Evolutionary conservation across 2,797 vertebrate genomes (phyloP).

Genomic region (Argyrosomus regius): DNA sequence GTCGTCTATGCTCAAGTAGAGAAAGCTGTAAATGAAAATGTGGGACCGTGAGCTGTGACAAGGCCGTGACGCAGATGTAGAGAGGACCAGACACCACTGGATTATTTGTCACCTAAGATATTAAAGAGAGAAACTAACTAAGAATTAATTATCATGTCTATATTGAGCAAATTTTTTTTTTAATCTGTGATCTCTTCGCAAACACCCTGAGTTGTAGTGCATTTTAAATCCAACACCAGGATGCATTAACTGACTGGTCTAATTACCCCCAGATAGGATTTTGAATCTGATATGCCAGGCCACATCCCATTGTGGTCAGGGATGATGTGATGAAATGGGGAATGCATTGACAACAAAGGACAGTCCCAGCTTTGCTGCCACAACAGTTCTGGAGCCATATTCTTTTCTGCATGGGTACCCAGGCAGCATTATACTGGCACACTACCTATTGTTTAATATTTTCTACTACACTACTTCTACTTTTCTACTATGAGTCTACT

Average conservation of each 20-base stretch:
- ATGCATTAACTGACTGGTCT: conserved; percentile 17
- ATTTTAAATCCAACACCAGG: neutral
- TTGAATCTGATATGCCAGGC: neutral
- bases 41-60: conserved; percentile 37
- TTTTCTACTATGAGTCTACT: too few species aligned
- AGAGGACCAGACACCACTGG: conserved; percentile 16
- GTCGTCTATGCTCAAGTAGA: conserved; percentile 61
- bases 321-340: conserved; percentile 15
- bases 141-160: neutral
- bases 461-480: neutral
- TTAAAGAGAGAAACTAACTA: conserved; percentile 16
- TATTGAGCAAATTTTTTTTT: neutral
- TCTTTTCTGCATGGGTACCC: neutral
- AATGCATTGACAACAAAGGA: conserved; percentile 3
- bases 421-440: too few species aligned
- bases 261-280: conserved; percentile 31
- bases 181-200: neutral
- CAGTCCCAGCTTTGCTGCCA: neutral
- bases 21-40: conserved; percentile 60
- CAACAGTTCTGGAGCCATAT: neutral
- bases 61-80: conserved; percentile 57
- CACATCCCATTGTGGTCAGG: conserved; percentile 15
- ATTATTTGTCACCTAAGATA: conserved; percentile 33
- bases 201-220: neutral
- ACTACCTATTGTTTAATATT: neutral